Evolutionary conservation across 2,113 vertebrate genomes (phyloP).

Genomic region (Oplegnathus fasciatus): DNA sequence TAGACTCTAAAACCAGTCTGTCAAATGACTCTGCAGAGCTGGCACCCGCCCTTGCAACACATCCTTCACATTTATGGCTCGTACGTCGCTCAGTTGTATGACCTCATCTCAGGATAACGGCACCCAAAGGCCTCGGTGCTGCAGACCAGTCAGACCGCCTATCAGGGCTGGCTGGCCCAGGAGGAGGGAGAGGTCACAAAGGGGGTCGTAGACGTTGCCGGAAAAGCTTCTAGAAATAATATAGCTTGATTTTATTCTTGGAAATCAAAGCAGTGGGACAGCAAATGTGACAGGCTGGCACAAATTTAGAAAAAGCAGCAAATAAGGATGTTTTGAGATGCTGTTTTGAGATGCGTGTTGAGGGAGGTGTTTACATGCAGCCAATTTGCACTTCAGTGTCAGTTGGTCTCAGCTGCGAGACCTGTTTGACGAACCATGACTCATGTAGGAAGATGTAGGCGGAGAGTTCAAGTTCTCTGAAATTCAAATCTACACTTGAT

Average conservation of each 20-base stretch:
- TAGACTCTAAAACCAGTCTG: neutral
- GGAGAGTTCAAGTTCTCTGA: neutral
- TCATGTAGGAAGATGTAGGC: conserved; percentile 21
- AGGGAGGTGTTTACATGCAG: conserved; percentile 7
- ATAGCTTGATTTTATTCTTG: neutral
- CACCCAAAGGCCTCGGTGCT: conserved; percentile 1
- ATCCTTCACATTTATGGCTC: neutral
- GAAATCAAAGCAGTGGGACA: neutral
- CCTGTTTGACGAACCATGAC: conserved; percentile 60
- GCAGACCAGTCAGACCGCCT: neutral
- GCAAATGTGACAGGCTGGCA: neutral
- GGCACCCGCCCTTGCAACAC: conserved; percentile 7
- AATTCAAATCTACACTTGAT: conserved; percentile 12
- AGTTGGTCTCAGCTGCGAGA: conserved; percentile 2
- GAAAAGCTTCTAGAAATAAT: neutral
- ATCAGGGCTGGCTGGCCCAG: neutral
- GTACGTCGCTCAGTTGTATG: neutral
- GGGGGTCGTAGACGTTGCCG: neutral
- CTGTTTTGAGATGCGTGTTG: neutral
- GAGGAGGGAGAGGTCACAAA: neutral
- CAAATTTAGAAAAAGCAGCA: neutral
- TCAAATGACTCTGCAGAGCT: conserved; percentile 21
- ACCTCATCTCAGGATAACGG: conserved; percentile 39
- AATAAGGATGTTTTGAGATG: neutral
- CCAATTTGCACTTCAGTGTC: neutral